Percentiles rank a stretch among this genome's conserved stretches.
These are phyloP conservation scores for Emydoidea blandingii DNA, from an alignment of 2,797 vertebrate genomes.

Conservation along the genomic window DNA sequence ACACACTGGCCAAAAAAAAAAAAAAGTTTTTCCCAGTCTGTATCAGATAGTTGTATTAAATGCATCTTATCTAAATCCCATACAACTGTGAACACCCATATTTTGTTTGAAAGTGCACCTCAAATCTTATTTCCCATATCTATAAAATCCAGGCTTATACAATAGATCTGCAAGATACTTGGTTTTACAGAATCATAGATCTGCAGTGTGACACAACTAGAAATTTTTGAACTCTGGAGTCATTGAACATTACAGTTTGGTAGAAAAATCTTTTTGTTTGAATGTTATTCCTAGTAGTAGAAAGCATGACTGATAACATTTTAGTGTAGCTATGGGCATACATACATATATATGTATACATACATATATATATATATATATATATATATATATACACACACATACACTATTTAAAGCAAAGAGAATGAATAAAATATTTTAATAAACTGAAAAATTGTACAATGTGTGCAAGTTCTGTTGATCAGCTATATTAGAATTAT, in stretches of 20 bases:
- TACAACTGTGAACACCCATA: not conserved
- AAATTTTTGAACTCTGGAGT: not conserved
- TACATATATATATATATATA: too few relatives aligned
- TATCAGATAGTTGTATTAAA: not conserved
- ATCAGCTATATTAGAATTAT: not conserved
- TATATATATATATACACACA: too few relatives aligned
- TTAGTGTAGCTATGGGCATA: not conserved
- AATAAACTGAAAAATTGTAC: not conserved
- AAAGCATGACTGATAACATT: not conserved
- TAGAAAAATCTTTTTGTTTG: not conserved
- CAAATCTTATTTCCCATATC: not conserved
- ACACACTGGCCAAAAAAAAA: not conserved
- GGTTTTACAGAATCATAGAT: not conserved
- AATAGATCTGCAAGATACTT: not conserved
- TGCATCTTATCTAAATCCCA: not conserved
- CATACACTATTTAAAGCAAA: not conserved
- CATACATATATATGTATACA: not conserved
- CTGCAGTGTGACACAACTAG: not conserved
- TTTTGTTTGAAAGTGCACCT: not conserved
- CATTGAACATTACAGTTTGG: not conserved
- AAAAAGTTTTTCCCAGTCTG: not conserved
- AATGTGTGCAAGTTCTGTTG: not conserved
- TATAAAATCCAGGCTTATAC: not conserved
- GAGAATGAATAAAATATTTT: not conserved
- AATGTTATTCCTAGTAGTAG: not conserved